Evolutionary conservation across 1,140 invertebrate genomes (phyloP), one percentile per base, ranked within the genome.

Genomic region (Drosophila asahinai): DNA sequence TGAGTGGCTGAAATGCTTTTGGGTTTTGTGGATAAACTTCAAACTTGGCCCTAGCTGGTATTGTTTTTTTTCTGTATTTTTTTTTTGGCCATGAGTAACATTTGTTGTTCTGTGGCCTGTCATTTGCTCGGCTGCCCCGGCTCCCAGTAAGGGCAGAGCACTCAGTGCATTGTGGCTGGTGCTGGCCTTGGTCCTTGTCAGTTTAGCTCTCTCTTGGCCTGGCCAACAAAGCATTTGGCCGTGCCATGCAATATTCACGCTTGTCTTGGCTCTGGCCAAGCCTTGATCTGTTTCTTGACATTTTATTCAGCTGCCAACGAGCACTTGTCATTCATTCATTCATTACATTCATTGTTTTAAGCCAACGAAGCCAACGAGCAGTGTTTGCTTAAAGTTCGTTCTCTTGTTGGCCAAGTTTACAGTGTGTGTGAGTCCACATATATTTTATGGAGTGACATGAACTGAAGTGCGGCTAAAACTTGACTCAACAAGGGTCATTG

Each of bases 231-330:
- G 82, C 77, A 83, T 84, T 79, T 81, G 73, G 81, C 81, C 81
- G 47, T 68, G 68, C 81, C 62, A 70, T 81, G 70, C 81, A 83
- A 89, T 87, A 84, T 87, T 87, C 80, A 87, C 84, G 84, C 81
- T 81, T 89, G 84, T 87, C 84, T 87, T 89, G 80, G 77, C 51
- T 66, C 48, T 25, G 63, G 43, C 51, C 38, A 25, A 75, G 73
- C 84, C 84, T 84, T 87, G 83, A 87, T 87, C 84, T 89, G 66
- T 71, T 78, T 75, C 77, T 68, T 86, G 83, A 81, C 83, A 80
- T 80, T 86, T 74, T 84, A 59, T 74, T 83, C 64, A 55, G 65
- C 71, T 86, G 80, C 66, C 68, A 80, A 75, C 55, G 68, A 68
- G 64, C 66, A 81, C 80, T 87, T 87, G 83, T 87, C 81, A 81